A percentile compares a stretch with the other conserved stretches of the same genome.
Evolutionary conservation across 37 sponge, comb jelly and placozoan genomes (phyloP).

Genomic region (Lycopodina hypogea): DNA sequence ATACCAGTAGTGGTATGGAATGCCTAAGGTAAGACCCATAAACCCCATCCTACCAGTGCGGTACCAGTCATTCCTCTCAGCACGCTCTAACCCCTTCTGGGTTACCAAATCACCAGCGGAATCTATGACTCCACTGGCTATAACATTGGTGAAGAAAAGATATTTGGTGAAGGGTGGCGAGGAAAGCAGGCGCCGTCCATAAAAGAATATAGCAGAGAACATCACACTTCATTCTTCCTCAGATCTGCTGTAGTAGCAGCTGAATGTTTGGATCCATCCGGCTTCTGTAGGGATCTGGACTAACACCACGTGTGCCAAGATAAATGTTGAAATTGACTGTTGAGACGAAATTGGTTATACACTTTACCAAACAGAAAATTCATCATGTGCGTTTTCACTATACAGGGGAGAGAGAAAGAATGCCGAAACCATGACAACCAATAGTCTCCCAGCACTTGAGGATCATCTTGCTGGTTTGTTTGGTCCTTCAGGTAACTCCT

Average conservation of each 20-base stretch:
- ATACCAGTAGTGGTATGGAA: slow-evolving; percentile 75
- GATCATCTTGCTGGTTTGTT: no score
- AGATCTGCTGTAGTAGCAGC: not conserved
- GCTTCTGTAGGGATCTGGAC: no score
- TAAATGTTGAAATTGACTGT: no score
- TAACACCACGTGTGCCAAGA: no score
- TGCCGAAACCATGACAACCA: no score
- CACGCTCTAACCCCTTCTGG: slow-evolving; percentile 44
- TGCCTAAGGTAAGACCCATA: slow-evolving; percentile 41
- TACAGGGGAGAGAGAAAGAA: no score
- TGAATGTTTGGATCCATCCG: no score
- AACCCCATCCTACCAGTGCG: slow-evolving; percentile 55
- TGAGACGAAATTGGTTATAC: no score
- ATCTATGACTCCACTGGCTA: slow-evolving; percentile 18
- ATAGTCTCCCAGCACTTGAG: no score
- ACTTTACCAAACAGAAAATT: no score
- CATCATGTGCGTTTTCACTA: no score
- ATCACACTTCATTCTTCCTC: not conserved
- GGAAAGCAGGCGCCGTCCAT: slow-evolving; percentile 3
- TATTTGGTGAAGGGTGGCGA: slow-evolving; percentile 26
- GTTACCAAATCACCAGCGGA: slow-evolving; percentile 53
- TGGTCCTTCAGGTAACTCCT: no score
- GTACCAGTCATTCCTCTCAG: slow-evolving; percentile 43
- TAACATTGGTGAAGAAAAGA: slow-evolving; percentile 52
- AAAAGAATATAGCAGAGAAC: not conserved